Percentiles rank a stretch among this genome's conserved stretches.
These are phyloP conservation scores for Sapayoa aenigma DNA, from an alignment of 2,113 vertebrate genomes.

Conservation along the genomic window DNA sequence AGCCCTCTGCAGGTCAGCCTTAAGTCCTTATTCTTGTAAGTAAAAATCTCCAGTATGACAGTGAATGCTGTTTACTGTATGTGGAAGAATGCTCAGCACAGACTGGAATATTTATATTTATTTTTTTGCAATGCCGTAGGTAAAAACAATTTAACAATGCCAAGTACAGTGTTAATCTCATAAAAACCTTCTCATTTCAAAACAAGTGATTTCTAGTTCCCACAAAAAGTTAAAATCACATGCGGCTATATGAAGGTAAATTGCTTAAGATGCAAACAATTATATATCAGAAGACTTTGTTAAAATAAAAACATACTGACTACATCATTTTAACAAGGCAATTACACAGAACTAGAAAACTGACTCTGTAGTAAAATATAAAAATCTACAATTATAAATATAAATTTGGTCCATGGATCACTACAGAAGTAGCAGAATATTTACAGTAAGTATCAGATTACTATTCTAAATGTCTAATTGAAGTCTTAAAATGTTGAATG, in stretches of 20 bases:
- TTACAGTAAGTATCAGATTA: constrained; percentile 89
- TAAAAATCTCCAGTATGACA: neutral
- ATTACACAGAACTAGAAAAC: constrained; percentile 89
- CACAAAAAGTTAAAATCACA: constrained; percentile 85
- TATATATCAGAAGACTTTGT: constrained; percentile 68
- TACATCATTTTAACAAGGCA: constrained; percentile 82
- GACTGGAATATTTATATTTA: constrained; percentile 74
- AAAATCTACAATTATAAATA: constrained; percentile 99
- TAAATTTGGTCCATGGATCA: constrained; percentile 96
- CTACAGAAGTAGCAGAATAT: constrained; percentile 88
- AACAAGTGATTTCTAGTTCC: constrained; percentile 72
- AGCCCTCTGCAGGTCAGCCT: neutral
- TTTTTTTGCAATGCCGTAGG: constrained; percentile 70
- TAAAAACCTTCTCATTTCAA: constrained; percentile 77
- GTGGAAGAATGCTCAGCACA: neutral
- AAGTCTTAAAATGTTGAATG: constrained; percentile 73
- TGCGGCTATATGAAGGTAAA: constrained; percentile 80
- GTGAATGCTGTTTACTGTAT: neutral
- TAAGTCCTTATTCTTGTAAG: neutral
- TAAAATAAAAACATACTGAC: constrained; percentile 76
- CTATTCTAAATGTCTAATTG: constrained; percentile 71
- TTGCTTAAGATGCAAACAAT: constrained; percentile 73
- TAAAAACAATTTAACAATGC: constrained; percentile 76
- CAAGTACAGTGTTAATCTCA: constrained; percentile 76
- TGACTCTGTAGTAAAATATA: constrained; percentile 91